Evolutionary conservation across 2,888 invertebrate species (phyloP), one percentile per base, ranked within the genome.

Genomic region (Sarcophaga caerulescens): DNA sequence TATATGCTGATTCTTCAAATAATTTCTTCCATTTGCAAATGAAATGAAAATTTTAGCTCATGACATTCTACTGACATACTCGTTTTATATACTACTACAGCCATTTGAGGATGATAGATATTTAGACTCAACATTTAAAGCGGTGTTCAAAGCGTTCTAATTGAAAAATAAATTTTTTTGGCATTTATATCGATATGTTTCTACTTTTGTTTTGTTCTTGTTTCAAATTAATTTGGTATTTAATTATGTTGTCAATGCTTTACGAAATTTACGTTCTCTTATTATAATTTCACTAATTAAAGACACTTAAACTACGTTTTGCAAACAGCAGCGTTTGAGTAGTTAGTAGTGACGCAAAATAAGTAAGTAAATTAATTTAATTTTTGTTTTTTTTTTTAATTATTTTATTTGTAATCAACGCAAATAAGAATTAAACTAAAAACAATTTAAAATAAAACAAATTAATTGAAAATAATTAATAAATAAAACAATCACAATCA

Each of bases 81-180:
- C 4, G 1, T 52, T 52, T 14, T 52, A 14, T 14, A 52, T 35
- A 8, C 52, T 52, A 52, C 52, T 52, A 17, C 52, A 52, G 52
- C 17, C 12, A 52, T 52, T 52, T 14, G 45, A 73, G 65, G 45
- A 80, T 66, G 66, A 68, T 66, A 25, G 19, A 25, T 17, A 11
- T 14, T 44, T 52, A 14, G 52, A 14, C 17, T 71, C 60, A 66
- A 84, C 81, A 85, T 71, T 77, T 69, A 85, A 85, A 85, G 84
- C 84, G 52, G 84, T 81, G 80, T 74, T 35, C 12, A 52, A 52
- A 52, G 52, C 52, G 4, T 52, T 52, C 52, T 52, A 52, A 52
- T 52, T 52, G 5, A 14, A 17, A 52, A 52, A 10, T 0, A 8
- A 8, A 35, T 35, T 8, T 52, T 47, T 17, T 52, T 52, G 14